phyloP scores from a whole-genome alignment of 2,797 vertebrate species.

The Cynopterus sphinx region DNA sequence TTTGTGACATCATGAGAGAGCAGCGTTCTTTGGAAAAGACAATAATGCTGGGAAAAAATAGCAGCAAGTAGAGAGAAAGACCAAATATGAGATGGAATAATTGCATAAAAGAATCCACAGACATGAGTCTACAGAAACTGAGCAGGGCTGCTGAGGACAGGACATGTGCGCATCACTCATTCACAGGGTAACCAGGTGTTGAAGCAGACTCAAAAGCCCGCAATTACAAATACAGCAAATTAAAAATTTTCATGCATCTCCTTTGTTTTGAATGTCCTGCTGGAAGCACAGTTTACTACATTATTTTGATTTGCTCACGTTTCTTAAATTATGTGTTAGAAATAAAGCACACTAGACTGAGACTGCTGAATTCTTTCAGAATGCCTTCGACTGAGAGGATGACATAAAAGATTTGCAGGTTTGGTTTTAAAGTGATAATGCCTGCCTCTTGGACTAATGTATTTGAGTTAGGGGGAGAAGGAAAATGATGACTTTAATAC shows the following conservation, averaged over 20 bases:
- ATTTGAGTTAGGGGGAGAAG: neutral
- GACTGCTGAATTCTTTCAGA: neutral
- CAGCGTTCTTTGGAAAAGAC: neutral
- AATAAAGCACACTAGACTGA: neutral
- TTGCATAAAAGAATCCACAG: neutral
- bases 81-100: neutral
- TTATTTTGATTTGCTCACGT: slow-evolving; percentile 3
- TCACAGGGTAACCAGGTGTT: neutral
- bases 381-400: neutral
- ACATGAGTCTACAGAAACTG: neutral
- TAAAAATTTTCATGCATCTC: neutral
- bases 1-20: neutral
- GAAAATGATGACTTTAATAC: neutral
- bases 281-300: neutral
- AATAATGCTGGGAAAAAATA: neutral
- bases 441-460: neutral
- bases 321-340: neutral
- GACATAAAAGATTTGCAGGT: neutral
- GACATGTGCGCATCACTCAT: neutral
- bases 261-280: neutral
- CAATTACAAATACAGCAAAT: neutral
- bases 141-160: neutral
- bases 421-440: neutral
- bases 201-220: neutral
- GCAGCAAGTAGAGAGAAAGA: neutral